Evolutionary conservation across 1,140 invertebrate genomes (phyloP).

Genomic region (Drosophila subobscura): DNA sequence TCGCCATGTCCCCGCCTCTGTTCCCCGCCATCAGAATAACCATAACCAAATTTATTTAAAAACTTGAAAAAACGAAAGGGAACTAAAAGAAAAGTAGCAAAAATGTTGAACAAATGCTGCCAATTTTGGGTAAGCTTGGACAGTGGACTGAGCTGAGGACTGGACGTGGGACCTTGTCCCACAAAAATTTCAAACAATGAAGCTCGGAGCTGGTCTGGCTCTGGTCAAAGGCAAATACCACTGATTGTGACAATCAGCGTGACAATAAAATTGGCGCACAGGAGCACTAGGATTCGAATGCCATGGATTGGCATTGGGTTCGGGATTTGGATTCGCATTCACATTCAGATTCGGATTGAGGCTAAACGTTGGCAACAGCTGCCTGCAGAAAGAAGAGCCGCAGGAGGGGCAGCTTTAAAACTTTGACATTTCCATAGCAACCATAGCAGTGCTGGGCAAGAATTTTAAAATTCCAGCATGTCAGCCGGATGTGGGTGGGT

Average conservation of each 20-base stretch:
- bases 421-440: constrained; percentile 75
- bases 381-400: constrained; percentile 19
- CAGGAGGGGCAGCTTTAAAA: constrained; percentile 62
- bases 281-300: constrained; percentile 25
- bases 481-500: constrained; percentile 26
- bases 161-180: constrained; percentile 8
- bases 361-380: constrained; percentile 68
- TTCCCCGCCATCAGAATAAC: constrained; percentile 23
- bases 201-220: constrained; percentile 33
- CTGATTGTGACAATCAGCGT: constrained; percentile 80
- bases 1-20: not conserved
- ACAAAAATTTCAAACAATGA: constrained; percentile 59
- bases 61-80: constrained; percentile 37
- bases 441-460: constrained; percentile 54
- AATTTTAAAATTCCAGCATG: constrained; percentile 78
- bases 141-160: not conserved
- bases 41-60: constrained; percentile 72
- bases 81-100: constrained; percentile 7
- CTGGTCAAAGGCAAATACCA: constrained; percentile 78
- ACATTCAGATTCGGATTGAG: constrained; percentile 24
- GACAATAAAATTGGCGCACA: constrained; percentile 71
- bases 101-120: constrained; percentile 58
- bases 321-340: constrained; percentile 7
- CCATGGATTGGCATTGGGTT: constrained; percentile 10
- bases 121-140: constrained; percentile 32